These are phyloP conservation scores for Gallirallus australis DNA, from an alignment of 2,797 vertebrate species.

Conservation along the genomic window DNA sequence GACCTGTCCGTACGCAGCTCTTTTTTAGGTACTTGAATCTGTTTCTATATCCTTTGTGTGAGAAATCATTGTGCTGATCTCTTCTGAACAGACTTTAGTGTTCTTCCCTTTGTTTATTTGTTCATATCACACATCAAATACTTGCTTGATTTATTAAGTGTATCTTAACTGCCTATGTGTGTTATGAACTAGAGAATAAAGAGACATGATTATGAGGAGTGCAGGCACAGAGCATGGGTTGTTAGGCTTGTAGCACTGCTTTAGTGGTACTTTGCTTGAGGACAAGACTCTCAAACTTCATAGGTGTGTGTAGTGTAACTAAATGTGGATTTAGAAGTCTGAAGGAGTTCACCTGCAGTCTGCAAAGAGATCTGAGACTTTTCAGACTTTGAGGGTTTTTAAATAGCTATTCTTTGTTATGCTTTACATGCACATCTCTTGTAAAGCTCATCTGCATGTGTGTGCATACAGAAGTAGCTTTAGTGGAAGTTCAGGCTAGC, in stretches of 20 bases:
- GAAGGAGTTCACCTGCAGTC: background rate
- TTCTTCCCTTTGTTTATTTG: background rate
- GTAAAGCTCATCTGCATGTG: background rate
- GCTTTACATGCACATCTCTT: background rate
- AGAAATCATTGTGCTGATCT: background rate
- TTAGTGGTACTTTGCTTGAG: background rate
- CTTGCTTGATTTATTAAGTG: background rate
- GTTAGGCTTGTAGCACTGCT: background rate
- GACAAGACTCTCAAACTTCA: background rate
- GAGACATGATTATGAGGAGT: background rate
- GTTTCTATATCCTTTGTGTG: background rate
- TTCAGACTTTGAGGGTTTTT: background rate
- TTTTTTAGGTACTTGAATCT: background rate
- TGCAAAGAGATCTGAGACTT: accelerated
- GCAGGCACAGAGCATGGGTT: background rate
- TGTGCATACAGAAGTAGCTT: background rate
- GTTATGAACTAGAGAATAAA: background rate
- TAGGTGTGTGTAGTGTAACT: background rate
- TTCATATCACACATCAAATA: background rate
- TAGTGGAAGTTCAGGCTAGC: background rate
- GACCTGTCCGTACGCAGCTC: background rate
- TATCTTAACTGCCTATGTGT: accelerated
- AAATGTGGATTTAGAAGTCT: background rate
- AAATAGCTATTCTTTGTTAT: background rate
- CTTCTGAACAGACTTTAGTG: background rate